Percentiles rank a stretch among this genome's conserved stretches.
Conservation (phyloP, 2,797 vertebrate species). For the Tapera naevia region DNA sequence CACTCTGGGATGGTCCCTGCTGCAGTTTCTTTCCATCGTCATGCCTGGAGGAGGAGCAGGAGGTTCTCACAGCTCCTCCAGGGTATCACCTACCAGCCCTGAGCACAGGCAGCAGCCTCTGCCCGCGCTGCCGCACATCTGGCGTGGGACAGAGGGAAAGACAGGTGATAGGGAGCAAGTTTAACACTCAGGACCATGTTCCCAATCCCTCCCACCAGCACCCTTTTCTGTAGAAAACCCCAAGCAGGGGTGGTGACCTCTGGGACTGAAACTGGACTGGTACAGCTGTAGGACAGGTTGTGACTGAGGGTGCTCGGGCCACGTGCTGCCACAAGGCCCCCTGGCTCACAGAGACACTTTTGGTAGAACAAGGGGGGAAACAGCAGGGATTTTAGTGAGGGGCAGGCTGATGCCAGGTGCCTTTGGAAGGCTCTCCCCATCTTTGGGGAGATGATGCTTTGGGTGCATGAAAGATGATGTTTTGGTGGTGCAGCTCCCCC, state of each 20-base stretch:
- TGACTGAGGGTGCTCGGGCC: background rate
- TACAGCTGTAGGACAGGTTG: background rate
- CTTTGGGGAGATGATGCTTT: no score
- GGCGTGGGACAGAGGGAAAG: background rate
- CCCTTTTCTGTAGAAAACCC: background rate
- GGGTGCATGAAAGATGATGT: no score
- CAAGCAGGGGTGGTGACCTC: background rate
- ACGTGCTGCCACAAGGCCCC: background rate
- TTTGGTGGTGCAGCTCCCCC: background rate
- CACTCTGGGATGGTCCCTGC: background rate
- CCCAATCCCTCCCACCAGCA: background rate
- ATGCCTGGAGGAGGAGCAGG: background rate
- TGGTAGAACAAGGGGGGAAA: background rate
- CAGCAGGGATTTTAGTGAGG: background rate
- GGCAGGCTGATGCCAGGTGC: background rate
- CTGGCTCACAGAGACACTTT: background rate
- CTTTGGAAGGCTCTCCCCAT: background rate
- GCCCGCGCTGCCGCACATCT: accelerated
- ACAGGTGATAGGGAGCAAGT: background rate
- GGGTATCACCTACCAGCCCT: background rate
- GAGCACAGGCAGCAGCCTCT: background rate
- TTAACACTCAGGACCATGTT: background rate
- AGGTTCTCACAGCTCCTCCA: background rate
- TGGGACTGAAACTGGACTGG: background rate
- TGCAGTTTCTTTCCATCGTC: background rate